Evolutionary conservation across 2,113 vertebrate species (phyloP), one percentile per base, ranked within the genome.

Genomic region (Raja brachyura): DNA sequence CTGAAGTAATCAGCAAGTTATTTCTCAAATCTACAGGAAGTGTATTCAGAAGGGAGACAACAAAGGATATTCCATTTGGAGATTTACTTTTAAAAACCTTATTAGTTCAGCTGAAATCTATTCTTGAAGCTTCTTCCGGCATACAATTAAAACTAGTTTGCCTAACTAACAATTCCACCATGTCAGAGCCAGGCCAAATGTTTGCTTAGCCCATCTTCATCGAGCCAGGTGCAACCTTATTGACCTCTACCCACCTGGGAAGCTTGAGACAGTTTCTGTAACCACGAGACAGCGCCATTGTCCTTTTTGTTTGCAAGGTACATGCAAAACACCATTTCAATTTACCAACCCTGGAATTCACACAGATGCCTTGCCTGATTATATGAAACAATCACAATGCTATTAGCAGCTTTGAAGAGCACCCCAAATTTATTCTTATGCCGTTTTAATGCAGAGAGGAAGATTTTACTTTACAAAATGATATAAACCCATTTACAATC

Each of bases 61-160:
- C 88, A 90, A 90, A 39, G 59, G 59, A 90, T 83, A 54, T 59
- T 61, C 81, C n/a, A 4, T 86, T 25, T 59, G 54, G 54, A 14
- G 56, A n/a, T 61, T 86, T 86, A 86, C 81, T 86, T 86, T 61
- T 86, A 25, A 86, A 61, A 86, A 54, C 28, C 54, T 86, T 86
- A 86, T 59, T 86, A 31, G 81, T 86, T 86, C 81, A 86, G 59
- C 81, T 86, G 88, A 90, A 66, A 90, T 70, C 88, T 22, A 90
- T 90, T 90, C 63, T 70, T 90, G 88, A 90, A 90, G 33, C n/a
- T 90, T 39, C 61, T 70, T 22, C 31, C 0, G 11, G 88, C 63
- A 22, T 70, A 90, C 66, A 90, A 90, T 90, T 90, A 70, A 70
- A 70, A 70, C 16, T 14, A 66, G 33, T 70, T 70, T 90, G n/a